Conservation (phyloP, 2,113 vertebrate species). For the Sigmodon hispidus region DNA sequence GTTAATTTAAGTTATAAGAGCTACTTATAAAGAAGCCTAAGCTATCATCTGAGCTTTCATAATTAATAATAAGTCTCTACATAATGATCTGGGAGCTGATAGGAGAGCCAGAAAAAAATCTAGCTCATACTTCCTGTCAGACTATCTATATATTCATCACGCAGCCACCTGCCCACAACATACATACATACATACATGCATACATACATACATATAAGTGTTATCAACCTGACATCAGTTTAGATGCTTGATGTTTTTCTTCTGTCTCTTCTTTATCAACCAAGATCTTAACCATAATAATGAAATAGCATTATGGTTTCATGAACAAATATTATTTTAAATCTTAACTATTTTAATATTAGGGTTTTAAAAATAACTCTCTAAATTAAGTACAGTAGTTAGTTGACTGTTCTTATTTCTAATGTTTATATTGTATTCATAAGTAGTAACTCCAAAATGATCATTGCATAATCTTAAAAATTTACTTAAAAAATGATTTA, state of each 20-base stretch:
- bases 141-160: not conserved
- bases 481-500: not conserved
- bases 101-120: not conserved
- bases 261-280: constrained; percentile 19
- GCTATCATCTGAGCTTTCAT: not conserved
- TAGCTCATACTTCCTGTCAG: not conserved
- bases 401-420: not conserved
- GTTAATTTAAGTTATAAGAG: not conserved
- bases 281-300: not conserved
- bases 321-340: constrained; percentile 40
- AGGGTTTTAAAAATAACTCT: constrained; percentile 24
- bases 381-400: not conserved
- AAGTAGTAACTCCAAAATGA: not conserved
- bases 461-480: not conserved
- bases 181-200: not conserved
- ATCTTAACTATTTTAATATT: constrained; percentile 13
- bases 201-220: not conserved
- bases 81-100: not conserved
- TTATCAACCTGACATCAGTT: not conserved
- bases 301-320: not conserved
- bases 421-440: not conserved
- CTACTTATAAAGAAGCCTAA: not conserved
- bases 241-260: constrained; percentile 9
- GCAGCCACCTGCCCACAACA: too few species aligned
- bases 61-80: not conserved